phyloP scores from a whole-genome alignment of 2,888 invertebrate genomes.

The Mystacides longicornis region DNA sequence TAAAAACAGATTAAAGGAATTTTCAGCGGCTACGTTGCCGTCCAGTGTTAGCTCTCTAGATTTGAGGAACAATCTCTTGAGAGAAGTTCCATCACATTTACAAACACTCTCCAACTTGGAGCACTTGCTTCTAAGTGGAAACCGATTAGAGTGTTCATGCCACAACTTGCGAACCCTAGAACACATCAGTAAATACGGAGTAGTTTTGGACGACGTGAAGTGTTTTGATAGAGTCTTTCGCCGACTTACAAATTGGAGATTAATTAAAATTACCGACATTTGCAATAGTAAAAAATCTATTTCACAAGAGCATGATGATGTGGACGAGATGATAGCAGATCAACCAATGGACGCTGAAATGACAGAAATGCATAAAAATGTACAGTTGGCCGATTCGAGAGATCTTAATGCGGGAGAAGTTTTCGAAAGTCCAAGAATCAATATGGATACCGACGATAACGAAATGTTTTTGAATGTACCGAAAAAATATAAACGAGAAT shows the following conservation, averaged over 20 bases:
- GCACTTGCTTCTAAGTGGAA: conserved; percentile 58
- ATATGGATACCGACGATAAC: conserved; percentile 34
- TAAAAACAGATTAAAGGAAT: conserved; percentile 50
- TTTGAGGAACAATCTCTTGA: conserved; percentile 54
- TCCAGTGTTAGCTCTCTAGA: conserved; percentile 54
- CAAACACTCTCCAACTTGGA: conserved; percentile 49
- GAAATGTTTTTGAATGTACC: conserved; percentile 35
- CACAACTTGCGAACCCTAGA: conserved; percentile 58
- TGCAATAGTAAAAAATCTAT: conserved; percentile 33
- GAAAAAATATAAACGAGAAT: conserved; percentile 6
- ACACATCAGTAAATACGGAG: conserved; percentile 46
- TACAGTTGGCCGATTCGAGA: conserved; percentile 36
- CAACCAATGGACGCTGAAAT: conserved; percentile 42
- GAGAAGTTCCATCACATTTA: conserved; percentile 53
- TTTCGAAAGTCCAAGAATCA: conserved; percentile 35
- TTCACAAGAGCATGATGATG: conserved; percentile 29
- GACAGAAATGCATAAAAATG: conserved; percentile 39
- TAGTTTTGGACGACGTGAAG: conserved; percentile 48
- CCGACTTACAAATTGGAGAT: conserved; percentile 49
- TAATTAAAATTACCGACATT: conserved; percentile 49
- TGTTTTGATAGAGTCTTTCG: conserved; percentile 50
- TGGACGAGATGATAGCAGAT: conserved; percentile 59
- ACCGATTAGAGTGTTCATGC: conserved; percentile 65
- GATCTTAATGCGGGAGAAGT: conserved; percentile 40
- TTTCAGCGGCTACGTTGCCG: conserved; percentile 49